These are phyloP conservation scores for Gymnocheta viridis DNA, from an alignment of 2,888 invertebrate species.

Conservation along the genomic window DNA sequence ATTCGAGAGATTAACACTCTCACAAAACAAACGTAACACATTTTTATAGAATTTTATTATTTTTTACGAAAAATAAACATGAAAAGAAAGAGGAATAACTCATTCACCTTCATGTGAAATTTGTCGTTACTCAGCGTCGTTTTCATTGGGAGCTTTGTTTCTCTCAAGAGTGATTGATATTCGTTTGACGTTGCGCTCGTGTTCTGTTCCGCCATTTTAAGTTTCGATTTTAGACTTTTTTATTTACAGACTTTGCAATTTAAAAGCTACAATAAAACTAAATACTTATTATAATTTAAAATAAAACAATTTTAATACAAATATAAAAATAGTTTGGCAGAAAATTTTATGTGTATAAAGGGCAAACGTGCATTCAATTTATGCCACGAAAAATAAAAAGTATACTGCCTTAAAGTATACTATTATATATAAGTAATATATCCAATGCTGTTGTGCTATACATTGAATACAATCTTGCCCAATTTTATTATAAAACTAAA, in stretches of 20 bases:
- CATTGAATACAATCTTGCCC: not conserved
- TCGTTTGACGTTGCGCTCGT: no score
- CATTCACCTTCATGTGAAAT: no score
- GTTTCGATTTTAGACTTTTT: no score
- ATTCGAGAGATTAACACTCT: no score
- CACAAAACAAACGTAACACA: no score
- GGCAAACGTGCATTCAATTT: not conserved
- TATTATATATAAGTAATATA: not conserved
- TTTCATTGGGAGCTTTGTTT: no score
- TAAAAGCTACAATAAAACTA: conserved; percentile 9
- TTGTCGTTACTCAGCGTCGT: no score
- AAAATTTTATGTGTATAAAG: not conserved
- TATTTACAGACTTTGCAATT: not conserved
- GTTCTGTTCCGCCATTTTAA: no score
- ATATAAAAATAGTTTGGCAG: conserved; percentile 50
- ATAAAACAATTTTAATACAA: conserved; percentile 2
- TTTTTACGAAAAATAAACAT: no score
- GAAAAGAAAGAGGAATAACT: no score
- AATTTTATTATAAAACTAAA: not conserved
- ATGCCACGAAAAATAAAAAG: not conserved
- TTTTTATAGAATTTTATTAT: no score
- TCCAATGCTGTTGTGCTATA: not conserved
- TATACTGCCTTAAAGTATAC: not conserved
- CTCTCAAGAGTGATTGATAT: no score
- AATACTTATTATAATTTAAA: not conserved